Conservation (phyloP, 2,888 invertebrate species). For the Volucella inanis region DNA sequence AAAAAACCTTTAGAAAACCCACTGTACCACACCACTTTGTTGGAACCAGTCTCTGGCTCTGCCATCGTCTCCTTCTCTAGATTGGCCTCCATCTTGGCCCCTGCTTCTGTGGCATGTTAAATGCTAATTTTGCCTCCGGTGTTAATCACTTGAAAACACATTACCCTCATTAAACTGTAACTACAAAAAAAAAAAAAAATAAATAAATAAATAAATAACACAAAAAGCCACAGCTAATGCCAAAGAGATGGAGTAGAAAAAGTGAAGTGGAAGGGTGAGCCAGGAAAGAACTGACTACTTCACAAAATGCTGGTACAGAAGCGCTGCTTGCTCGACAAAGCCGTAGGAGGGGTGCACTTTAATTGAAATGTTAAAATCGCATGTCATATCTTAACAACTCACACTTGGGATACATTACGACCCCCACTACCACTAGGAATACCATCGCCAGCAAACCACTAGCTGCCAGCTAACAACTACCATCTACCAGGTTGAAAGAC, state of each 20-base stretch:
- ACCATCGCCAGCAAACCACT: neutral
- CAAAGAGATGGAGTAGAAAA: neutral
- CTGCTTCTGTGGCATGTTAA: constrained; percentile 69
- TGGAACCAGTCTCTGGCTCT: neutral
- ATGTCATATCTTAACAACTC: constrained; percentile 75
- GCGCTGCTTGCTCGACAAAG: neutral
- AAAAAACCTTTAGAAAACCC: neutral
- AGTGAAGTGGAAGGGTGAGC: constrained; percentile 20
- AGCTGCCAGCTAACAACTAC: constrained; percentile 2
- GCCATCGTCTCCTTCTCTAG: neutral
- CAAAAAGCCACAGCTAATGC: constrained; percentile 4
- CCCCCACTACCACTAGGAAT: neutral
- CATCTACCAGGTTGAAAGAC: constrained; percentile 25
- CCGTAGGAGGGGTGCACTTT: constrained; percentile 44
- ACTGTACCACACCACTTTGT: neutral
- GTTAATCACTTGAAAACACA: constrained; percentile 75
- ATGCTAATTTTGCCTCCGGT: constrained; percentile 75
- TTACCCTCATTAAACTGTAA: constrained; percentile 74
- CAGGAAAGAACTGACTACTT: constrained; percentile 30
- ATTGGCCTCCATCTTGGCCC: neutral
- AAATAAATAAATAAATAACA: constrained; percentile 45
- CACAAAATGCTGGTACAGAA: neutral
- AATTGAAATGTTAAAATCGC: constrained; percentile 75
- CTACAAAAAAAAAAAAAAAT: constrained; percentile 71
- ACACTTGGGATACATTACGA: constrained; percentile 63